phyloP scores from a whole-genome alignment of 2,888 invertebrate species.

The Pecten maximus region DNA sequence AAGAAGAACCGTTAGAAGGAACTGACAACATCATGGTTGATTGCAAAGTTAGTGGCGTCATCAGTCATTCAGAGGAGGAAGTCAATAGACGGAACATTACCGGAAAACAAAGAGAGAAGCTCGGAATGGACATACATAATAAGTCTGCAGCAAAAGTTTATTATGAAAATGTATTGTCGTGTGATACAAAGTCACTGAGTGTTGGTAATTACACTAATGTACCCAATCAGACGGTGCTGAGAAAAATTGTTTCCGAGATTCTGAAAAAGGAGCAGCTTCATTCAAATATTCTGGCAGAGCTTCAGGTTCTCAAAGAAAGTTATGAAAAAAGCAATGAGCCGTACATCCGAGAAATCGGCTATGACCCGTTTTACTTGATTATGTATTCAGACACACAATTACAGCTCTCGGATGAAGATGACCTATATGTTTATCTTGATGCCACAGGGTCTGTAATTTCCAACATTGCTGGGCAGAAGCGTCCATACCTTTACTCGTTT shows the following conservation, averaged over 20 bases:
- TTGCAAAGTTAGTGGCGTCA: background rate
- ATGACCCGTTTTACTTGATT: constrained; percentile 41
- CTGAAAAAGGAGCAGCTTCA: constrained; percentile 40
- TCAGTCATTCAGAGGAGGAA: background rate
- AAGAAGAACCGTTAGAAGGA: background rate
- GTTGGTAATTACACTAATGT: constrained; percentile 40
- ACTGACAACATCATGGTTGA: background rate
- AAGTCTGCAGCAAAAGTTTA: background rate
- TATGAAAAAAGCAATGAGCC: constrained; percentile 35
- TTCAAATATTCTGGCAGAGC: constrained; percentile 36
- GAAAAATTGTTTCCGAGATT: background rate
- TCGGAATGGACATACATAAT: background rate
- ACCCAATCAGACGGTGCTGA: constrained; percentile 4
- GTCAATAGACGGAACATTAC: constrained; percentile 39
- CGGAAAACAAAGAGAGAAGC: background rate
- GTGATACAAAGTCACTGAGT: background rate
- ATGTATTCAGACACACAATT: constrained; percentile 41
- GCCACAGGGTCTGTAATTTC: constrained; percentile 47
- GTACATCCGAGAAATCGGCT: constrained; percentile 41
- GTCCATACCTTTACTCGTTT: constrained; percentile 47
- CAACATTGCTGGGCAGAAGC: constrained; percentile 37
- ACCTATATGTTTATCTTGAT: constrained; percentile 41
- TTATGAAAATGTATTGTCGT: constrained; percentile 4
- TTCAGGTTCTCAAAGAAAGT: constrained; percentile 43
- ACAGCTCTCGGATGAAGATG: background rate